Base-by-base conservation (phyloP, 2,113 vertebrate genomes). In the Oncorhynchus nerka region DNA sequence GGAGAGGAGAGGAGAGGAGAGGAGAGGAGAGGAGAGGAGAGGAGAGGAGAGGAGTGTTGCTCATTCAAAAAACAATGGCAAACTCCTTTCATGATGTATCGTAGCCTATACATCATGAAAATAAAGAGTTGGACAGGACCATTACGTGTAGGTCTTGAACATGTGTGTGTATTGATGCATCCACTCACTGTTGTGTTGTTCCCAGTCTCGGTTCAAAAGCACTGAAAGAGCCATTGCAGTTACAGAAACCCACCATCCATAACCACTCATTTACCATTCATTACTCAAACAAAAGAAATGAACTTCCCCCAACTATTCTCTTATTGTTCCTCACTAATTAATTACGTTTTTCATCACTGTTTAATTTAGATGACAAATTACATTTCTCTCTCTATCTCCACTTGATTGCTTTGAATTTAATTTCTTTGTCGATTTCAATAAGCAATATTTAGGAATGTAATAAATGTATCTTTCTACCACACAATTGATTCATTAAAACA, bases 401-500 rank as follows among this genome's bases (percentile, higher is more conserved):
- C 80, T 81, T 89, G 86, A 92, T 91, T 92, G 85, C 84, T 61
- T 73, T 80, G 81, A 87, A 83, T 90, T 93, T 86, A 89, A 92
- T 87, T 91, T 86, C 87, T 90, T 91, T 92, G 85, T 87, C 88
- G 84, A 79, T 90, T 93, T 90, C 83, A 93, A 91, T 86, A 85
- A 83, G 84, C 74, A 83, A 92, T 91, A 93, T 94, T 92, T 92
- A 92, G 88, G 84, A 89, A 79, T 82, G 72, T 92, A 90, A 94
- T 94, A 93, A 93, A 93, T 92, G 93, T 93, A 72, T 78, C 88
- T 85, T 77, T 59, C 68, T 34, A 78, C 84, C 90, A 93, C 90
- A 93, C 91, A 93, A 93, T 92, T 92, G 91, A 93, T 92, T 94
- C 89, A 93, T 93, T 93, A 88, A 90, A 94, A 89, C 86, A 39